Evolutionary conservation across 1,140 invertebrate genomes (phyloP).

Genomic region (Chelonus insularis): DNA sequence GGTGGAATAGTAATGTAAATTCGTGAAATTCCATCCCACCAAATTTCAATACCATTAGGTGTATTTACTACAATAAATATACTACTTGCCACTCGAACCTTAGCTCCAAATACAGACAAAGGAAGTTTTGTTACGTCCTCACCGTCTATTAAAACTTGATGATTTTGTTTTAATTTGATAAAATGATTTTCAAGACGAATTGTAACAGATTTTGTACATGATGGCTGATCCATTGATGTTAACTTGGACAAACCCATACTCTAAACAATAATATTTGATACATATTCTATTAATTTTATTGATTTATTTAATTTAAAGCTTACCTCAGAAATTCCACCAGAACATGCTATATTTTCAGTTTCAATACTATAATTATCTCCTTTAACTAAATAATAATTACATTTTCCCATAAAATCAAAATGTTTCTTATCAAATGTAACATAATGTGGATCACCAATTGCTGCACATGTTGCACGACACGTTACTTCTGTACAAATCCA

Average conservation of each 20-base stretch:
- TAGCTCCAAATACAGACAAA: conserved; percentile 60
- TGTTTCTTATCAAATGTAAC: conserved; percentile 83
- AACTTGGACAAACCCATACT: conserved; percentile 67
- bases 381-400: conserved; percentile 80
- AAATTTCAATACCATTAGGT: conserved; percentile 74
- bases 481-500: conserved; percentile 78
- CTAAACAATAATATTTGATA: no score
- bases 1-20: conserved; percentile 81
- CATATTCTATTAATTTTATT: no score
- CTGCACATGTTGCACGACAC: conserved; percentile 76
- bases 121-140: conserved; percentile 71
- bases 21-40: conserved; percentile 82
- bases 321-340: conserved; percentile 75
- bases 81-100: conserved; percentile 75
- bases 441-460: conserved; percentile 88
- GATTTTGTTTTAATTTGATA: conserved; percentile 74
- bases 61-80: conserved; percentile 74
- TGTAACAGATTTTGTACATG: conserved; percentile 81
- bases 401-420: conserved; percentile 88
- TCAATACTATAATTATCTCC: conserved; percentile 71
- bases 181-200: conserved; percentile 58
- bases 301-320: not conserved
- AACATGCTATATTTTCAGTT: conserved; percentile 80
- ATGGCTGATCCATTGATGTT: conserved; percentile 64
- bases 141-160: conserved; percentile 70